Evolutionary conservation across 2,888 invertebrate genomes (phyloP), one percentile per base, ranked within the genome.

Genomic region (Hedya salicella): DNA sequence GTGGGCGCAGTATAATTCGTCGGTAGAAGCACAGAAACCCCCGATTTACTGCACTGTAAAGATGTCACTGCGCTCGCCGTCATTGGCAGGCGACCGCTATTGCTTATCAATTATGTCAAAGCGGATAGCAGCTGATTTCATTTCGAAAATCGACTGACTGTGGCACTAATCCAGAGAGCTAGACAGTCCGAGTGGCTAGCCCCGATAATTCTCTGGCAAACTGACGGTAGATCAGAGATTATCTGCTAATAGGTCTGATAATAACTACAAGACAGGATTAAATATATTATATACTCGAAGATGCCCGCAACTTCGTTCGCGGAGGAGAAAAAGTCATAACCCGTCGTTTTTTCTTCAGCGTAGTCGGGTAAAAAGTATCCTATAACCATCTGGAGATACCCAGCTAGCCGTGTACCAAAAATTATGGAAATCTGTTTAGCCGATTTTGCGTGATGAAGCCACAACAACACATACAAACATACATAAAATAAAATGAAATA

Each of bases 71-170:
- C 25, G 13, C 1, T 21, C 8, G 19, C 49, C 19, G 19, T 62
- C 50, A 52, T 42, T 36, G 39, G 44, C 52, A 59, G 64, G 8
- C 57, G 25, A 44, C 44, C 44, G 52, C 52, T 53, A 14, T 65
- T 46, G 52, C 52, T 65, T 53, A 66, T 54, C 61, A 54, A 66
- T 54, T 61, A 49, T 39, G 60, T 61, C 61, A 66, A 46, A 66
- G 53, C 48, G 54, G 19, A 60, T 53, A 60, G 25, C 53, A 48
- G 53, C 48, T 57, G 52, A 61, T 61, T 61, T 66, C 53, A 61
- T 61, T 61, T 32, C 53, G 65, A 61, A 48, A 60, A 54, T 49
- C 54, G 65, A 60, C 14, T 44, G 65, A 25, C 19, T 14, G 50
- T 42, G 13, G 63, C 56, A 39, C 48, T 66, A 66, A 66, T 53